Evolutionary conservation across 2,888 invertebrate genomes (phyloP).

Genomic region (Plagiodera versicolora): DNA sequence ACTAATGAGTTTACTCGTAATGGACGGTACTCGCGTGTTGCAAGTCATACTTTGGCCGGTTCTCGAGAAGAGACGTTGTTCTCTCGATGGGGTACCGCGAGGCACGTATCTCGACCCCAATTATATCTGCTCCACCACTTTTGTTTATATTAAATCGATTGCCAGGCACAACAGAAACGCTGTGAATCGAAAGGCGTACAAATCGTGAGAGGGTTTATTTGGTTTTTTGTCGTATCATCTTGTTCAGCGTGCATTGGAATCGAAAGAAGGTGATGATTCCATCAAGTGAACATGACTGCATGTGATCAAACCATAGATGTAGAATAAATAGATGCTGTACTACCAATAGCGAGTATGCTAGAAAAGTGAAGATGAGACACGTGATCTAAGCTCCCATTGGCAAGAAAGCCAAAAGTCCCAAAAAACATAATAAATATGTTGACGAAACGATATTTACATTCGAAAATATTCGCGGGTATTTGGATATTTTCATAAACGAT

Average conservation of each 20-base stretch:
- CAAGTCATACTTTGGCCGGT: slow-evolving; percentile 50
- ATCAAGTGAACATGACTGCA: not conserved
- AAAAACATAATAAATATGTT: too few relatives aligned
- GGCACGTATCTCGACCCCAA: slow-evolving; percentile 27
- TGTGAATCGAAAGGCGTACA: slow-evolving; percentile 6
- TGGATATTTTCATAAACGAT: too few relatives aligned
- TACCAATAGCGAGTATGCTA: too few relatives aligned
- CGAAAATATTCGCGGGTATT: too few relatives aligned
- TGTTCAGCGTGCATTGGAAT: not conserved
- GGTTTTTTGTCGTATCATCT: not conserved
- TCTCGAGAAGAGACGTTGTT: slow-evolving; percentile 16
- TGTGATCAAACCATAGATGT: too few relatives aligned
- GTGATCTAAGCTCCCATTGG: too few relatives aligned
- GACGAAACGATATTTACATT: too few relatives aligned
- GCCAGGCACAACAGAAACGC: slow-evolving; percentile 11
- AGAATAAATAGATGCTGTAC: too few relatives aligned
- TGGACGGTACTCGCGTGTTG: slow-evolving; percentile 49
- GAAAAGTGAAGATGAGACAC: too few relatives aligned
- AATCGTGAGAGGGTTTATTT: not conserved
- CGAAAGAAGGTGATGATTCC: not conserved
- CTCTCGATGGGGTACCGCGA: slow-evolving; percentile 12
- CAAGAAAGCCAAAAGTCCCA: too few relatives aligned
- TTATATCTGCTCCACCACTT: slow-evolving; percentile 26
- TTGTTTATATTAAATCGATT: slow-evolving; percentile 26
- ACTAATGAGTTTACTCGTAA: slow-evolving; percentile 54